These are phyloP conservation scores for Wiebesia pumilae DNA, from an alignment of 1,140 invertebrate species.

Conservation along the genomic window DNA sequence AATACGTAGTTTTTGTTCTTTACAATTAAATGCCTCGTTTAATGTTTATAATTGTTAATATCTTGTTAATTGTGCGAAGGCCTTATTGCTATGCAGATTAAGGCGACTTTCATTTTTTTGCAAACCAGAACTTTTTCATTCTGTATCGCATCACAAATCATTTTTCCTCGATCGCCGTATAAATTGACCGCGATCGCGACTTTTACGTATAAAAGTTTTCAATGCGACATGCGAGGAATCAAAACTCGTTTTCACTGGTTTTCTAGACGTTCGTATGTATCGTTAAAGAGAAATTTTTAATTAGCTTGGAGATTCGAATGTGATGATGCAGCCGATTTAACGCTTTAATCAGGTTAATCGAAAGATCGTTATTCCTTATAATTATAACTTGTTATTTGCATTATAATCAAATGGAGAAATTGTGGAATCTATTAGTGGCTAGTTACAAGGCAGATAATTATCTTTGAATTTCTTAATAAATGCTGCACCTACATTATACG, in stretches of 20 bases:
- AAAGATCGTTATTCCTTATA: conserved; percentile 29
- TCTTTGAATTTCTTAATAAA: conserved; percentile 33
- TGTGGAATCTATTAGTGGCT: not conserved
- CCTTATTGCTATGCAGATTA: conserved; percentile 18
- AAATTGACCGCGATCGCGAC: conserved; percentile 18
- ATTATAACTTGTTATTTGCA: conserved; percentile 10
- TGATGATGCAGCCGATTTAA: not conserved
- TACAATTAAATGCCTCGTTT: not conserved
- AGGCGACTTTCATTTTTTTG: conserved; percentile 9
- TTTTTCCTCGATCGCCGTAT: conserved; percentile 35
- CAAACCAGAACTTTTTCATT: conserved; percentile 6
- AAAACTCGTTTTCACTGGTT: conserved; percentile 35
- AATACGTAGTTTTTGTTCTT: not conserved
- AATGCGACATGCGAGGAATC: conserved; percentile 2
- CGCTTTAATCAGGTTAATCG: conserved; percentile 28
- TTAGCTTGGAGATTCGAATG: not conserved
- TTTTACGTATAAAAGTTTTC: conserved; percentile 13
- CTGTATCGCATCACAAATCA: conserved; percentile 1
- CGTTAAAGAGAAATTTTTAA: conserved; percentile 34
- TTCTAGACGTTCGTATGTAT: conserved; percentile 4
- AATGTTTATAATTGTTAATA: not conserved
- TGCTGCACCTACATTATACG: not conserved
- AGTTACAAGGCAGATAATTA: conserved; percentile 9
- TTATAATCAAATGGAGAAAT: not conserved
- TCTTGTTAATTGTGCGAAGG: conserved; percentile 6